Evolutionary conservation across 1,140 invertebrate species (phyloP).

Genomic region (Oncopeltus fasciatus): DNA sequence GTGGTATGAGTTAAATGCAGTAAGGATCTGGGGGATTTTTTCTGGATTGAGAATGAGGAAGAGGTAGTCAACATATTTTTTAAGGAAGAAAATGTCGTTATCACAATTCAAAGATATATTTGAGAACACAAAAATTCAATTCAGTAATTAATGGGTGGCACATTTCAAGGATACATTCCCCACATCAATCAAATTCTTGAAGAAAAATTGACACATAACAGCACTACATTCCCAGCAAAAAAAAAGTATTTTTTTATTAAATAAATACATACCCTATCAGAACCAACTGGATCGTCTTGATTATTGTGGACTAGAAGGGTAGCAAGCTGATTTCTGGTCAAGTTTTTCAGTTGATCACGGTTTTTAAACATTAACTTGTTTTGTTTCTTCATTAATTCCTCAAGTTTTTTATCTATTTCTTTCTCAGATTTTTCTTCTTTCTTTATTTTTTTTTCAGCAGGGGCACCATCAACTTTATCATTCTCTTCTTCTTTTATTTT

Average conservation of each 20-base stretch:
- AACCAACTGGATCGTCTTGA: conserved; percentile 45
- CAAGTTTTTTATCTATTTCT: conserved; percentile 35
- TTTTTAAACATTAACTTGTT: conserved; percentile 63
- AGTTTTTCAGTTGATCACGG: conserved; percentile 39
- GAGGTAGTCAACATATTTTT: too few relatives aligned
- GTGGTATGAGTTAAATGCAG: too few relatives aligned
- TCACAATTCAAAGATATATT: too few relatives aligned
- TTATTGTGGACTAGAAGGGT: conserved; percentile 55
- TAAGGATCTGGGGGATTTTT: too few relatives aligned
- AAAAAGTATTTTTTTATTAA: background rate
- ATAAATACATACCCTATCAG: conserved; percentile 10
- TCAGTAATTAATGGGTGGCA: too few relatives aligned
- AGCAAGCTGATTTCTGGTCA: conserved; percentile 41
- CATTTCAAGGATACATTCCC: too few relatives aligned
- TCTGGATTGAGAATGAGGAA: too few relatives aligned
- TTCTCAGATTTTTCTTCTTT: conserved; percentile 47
- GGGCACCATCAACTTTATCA: conserved; percentile 32
- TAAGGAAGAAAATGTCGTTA: too few relatives aligned
- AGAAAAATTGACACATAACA: too few relatives aligned
- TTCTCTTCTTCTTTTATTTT: conserved; percentile 37
- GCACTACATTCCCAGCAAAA: too few relatives aligned
- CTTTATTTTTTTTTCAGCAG: conserved; percentile 51
- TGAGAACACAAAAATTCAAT: too few relatives aligned
- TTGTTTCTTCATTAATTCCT: conserved; percentile 53
- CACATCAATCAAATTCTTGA: too few relatives aligned